Evolutionary conservation across 2,888 invertebrate species (phyloP), one percentile per base, ranked within the genome.

Genomic region (Amiota communis): DNA sequence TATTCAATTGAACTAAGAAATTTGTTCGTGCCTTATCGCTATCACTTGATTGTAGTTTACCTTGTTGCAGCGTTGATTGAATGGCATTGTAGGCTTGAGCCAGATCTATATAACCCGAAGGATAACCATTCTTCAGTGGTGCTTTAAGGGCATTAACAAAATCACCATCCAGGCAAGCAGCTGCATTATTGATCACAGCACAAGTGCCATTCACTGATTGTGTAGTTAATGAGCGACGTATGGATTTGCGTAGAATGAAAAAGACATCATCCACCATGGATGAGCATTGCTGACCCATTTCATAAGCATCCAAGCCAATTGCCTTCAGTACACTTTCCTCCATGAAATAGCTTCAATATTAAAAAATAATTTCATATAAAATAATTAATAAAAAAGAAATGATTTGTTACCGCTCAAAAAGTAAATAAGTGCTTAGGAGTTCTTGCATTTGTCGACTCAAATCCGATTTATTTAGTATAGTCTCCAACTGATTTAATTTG

Each of bases 201-300:
- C 99, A 99, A 64, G 97, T 95, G 70, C 98, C 98, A 90, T 99
- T 98, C 74, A 98, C 93, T 87, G 96, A 98, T 86, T 96, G 95
- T 79, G 96, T 96, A 8, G 95, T 94, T 79, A 98, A 91, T n/a
- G 97, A 95, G 78, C 99, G 94, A 79, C 97, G 96, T 87, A 98
- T 95, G 83, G 98, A 97, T 91, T 99, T 99, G 84, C 97, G 94
- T 2, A 98, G 93, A 79, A 99, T 97, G 89, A 97, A 99, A 90
- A 99, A 99, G 0, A 98, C 95, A 90, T 99, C 99, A 89, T 99
- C 99, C 0, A 99, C 96, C 91, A 99, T 94, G 80, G 97, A 98
- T 2, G 98, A 97, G 1, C 94, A 94, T 79, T 94, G 92, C 74
- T 93, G 93, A 6, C 93, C 94, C n/a, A 92, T 90, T 80, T 95